Base-by-base conservation (phyloP, 1,140 invertebrate genomes). In the Mizuhopecten yessoensis region DNA sequence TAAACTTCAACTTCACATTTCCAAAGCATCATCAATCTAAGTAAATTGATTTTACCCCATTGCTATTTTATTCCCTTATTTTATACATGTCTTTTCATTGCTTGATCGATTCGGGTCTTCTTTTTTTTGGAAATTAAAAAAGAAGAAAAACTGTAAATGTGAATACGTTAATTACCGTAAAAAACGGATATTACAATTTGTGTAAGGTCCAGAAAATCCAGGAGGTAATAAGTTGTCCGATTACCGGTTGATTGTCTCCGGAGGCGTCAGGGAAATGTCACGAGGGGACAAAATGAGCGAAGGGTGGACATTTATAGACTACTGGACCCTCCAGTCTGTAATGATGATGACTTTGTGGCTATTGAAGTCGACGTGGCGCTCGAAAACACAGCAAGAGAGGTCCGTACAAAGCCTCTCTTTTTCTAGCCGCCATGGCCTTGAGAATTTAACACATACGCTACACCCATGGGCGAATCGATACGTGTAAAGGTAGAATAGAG, bases 261-360 rank as follows among this genome's bases (percentile, higher is more conserved):
- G 57, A 75, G 57, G 57, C 57, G 57, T 13, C 3, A 75, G 57
- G 57, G 1, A 75, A 75, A 75, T 75, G 57, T 75, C 57, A 75
- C 57, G 29, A n/a, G 23, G 57, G n/a, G 1, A 75, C n/a, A 29
- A 75, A 75, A 75, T 29, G 57, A 75, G n/a, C n/a, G n/a, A n/a
- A 75, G 17, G 57, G 23, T n/a, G 57, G n/a, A 75, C 57, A 17
- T 75, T 75, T 75, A 75, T 75, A 75, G 57, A 75, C 57, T 75
- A n/a, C 2, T 29, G 57, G 57, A 29, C 45, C 57, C 15, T 75
- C 5, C 23, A 75, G 5, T 75, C 9, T 75, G 23, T 75, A 29
- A 75, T 75, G 57, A 75, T 29, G 57, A 75, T n/a, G 57, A 75
- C 57, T 75, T 75, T 29, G n/a, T 17, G 57, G 23, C 57, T 23